Conservation (phyloP, 2,888 invertebrate species). For the Parnassius glacialis region DNA sequence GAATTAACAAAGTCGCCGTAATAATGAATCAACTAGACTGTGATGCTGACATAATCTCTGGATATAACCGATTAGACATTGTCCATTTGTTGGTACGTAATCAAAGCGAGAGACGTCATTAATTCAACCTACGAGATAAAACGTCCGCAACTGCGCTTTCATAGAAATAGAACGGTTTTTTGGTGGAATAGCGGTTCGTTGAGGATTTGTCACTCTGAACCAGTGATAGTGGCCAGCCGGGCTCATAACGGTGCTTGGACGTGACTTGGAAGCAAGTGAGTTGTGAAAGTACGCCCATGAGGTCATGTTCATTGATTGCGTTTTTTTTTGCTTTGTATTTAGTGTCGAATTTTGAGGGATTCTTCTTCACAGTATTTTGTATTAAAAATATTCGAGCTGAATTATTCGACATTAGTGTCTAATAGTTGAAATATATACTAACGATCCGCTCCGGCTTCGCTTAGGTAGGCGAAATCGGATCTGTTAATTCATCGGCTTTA, state of each 20-base stretch:
- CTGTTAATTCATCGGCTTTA: too few relatives aligned
- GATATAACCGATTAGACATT: neutral
- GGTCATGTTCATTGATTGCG: conserved; percentile 5
- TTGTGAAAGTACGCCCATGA: conserved; percentile 4
- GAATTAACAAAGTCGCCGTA: too few relatives aligned
- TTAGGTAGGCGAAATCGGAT: too few relatives aligned
- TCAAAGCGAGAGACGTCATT: conserved; percentile 2
- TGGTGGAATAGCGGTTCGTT: conserved; percentile 6
- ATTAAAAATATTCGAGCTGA: too few relatives aligned
- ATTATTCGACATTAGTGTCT: too few relatives aligned
- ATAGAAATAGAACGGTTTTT: conserved; percentile 1
- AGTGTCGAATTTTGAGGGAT: too few relatives aligned
- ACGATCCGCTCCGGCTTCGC: too few relatives aligned
- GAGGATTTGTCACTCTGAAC: conserved; percentile 1
- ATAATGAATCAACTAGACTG: too few relatives aligned
- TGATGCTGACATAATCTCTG: neutral
- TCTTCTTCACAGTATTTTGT: too few relatives aligned
- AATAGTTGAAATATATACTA: too few relatives aligned
- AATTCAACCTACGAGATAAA: conserved; percentile 1
- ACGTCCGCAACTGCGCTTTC: conserved; percentile 3
- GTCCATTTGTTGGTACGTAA: neutral
- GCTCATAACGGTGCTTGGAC: conserved; percentile 7
- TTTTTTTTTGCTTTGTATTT: neutral
- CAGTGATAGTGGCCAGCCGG: neutral
- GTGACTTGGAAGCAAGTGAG: conserved; percentile 10